Conservation (phyloP, 2,888 invertebrate genomes). For the Spisula subtruncata region DNA sequence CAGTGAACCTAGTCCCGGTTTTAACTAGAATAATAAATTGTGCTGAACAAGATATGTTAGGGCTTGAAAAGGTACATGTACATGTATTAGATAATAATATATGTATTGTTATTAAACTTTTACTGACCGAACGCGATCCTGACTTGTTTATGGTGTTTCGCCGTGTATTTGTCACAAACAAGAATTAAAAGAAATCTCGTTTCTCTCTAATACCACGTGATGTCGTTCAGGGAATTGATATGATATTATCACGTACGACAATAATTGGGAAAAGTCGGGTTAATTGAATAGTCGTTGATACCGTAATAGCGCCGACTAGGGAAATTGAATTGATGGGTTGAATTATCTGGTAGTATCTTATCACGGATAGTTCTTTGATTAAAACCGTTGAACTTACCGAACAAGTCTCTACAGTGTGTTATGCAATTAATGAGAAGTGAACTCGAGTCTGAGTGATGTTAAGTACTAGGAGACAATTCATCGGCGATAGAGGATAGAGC, state of each 20-base stretch:
- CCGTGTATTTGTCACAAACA: not conserved
- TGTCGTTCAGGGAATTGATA: slow-evolving; percentile 23
- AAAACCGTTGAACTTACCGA: not conserved
- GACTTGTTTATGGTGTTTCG: not conserved
- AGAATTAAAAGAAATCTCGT: slow-evolving; percentile 3
- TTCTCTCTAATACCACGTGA: slow-evolving; percentile 3
- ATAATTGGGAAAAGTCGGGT: not conserved
- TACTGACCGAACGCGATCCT: too few species aligned
- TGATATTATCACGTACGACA: not conserved
- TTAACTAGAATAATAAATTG: too few species aligned
- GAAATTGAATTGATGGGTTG: slow-evolving; percentile 1
- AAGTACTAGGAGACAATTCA: not conserved
- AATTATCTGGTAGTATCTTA: not conserved
- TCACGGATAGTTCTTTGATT: not conserved
- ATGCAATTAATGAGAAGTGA: slow-evolving; percentile 10
- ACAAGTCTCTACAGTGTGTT: not conserved
- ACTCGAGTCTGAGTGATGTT: not conserved
- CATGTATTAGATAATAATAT: too few species aligned
- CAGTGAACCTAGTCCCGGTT: too few species aligned
- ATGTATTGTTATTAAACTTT: too few species aligned
- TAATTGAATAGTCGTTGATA: slow-evolving; percentile 17
- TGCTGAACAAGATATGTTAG: too few species aligned
- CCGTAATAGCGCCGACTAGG: not conserved
- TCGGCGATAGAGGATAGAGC: not conserved
- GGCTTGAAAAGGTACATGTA: too few species aligned